These are phyloP conservation scores for Rhaphigaster nebulosa DNA, from an alignment of 2,888 invertebrate genomes.

Conservation along the genomic window DNA sequence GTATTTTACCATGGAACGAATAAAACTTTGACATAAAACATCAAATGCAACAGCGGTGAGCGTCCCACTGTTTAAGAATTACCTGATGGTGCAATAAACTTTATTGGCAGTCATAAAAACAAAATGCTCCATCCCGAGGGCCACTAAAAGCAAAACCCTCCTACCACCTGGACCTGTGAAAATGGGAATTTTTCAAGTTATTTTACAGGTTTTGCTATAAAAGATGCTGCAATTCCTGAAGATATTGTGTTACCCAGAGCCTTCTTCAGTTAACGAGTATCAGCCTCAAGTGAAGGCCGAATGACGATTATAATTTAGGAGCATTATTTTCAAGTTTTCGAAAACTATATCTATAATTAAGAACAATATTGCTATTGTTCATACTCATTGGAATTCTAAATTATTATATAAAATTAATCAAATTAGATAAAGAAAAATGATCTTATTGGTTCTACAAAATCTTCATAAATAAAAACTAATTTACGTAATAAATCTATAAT, in stretches of 20 bases:
- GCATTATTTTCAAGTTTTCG: too few species aligned
- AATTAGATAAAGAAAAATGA: too few species aligned
- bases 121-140: neutral
- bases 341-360: too few species aligned
- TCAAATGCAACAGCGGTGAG: neutral
- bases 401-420: too few species aligned
- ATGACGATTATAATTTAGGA: neutral
- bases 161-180: neutral
- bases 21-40: neutral
- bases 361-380: too few species aligned
- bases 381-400: too few species aligned
- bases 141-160: neutral
- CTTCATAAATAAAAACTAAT: too few species aligned
- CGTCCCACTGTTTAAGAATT: neutral
- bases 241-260: neutral
- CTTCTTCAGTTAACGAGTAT: neutral
- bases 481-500: too few species aligned
- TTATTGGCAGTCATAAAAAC: neutral
- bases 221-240: neutral
- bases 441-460: too few species aligned
- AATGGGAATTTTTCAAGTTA: slow-evolving; percentile 7
- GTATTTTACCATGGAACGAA: neutral
- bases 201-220: slow-evolving; percentile 12
- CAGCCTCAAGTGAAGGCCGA: neutral
- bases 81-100: slow-evolving; percentile 12